phyloP scores from a whole-genome alignment of 2,888 invertebrate species.

The Nomada fabriciana region DNA sequence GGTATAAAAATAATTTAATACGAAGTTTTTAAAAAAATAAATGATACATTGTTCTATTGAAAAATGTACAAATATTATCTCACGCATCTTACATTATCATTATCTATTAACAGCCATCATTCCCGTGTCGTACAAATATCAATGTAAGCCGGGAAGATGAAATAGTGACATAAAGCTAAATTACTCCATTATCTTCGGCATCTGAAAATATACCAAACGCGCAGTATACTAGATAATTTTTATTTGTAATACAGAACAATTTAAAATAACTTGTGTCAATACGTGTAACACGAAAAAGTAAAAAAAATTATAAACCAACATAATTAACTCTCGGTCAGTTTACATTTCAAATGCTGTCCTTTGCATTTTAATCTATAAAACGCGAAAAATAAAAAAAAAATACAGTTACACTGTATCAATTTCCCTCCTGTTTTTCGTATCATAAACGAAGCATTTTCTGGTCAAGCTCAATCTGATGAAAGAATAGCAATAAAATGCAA shows the following conservation, averaged over 20 bases:
- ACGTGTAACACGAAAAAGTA: neutral
- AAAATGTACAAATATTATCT: neutral
- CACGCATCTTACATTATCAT: too few relatives aligned
- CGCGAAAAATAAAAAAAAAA: neutral
- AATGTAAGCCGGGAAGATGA: too few relatives aligned
- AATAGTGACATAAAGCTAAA: neutral
- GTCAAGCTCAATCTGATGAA: neutral
- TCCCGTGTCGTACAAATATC: too few relatives aligned
- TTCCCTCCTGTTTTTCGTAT: neutral
- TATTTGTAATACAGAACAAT: constrained; percentile 8
- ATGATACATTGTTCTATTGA: neutral
- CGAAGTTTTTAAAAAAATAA: neutral
- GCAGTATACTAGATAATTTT: neutral
- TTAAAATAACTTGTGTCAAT: neutral
- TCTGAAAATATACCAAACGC: neutral
- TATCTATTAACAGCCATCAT: too few relatives aligned
- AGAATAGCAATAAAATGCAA: constrained; percentile 1
- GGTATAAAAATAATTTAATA: neutral
- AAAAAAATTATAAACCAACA: neutral
- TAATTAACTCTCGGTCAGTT: too few relatives aligned
- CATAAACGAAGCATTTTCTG: neutral
- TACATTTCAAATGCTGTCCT: neutral
- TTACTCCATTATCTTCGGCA: neutral
- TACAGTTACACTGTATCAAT: too few relatives aligned
- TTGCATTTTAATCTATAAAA: neutral